These are phyloP conservation scores for Eupeodes latifasciatus DNA, from an alignment of 2,888 invertebrate species.

Conservation along the genomic window DNA sequence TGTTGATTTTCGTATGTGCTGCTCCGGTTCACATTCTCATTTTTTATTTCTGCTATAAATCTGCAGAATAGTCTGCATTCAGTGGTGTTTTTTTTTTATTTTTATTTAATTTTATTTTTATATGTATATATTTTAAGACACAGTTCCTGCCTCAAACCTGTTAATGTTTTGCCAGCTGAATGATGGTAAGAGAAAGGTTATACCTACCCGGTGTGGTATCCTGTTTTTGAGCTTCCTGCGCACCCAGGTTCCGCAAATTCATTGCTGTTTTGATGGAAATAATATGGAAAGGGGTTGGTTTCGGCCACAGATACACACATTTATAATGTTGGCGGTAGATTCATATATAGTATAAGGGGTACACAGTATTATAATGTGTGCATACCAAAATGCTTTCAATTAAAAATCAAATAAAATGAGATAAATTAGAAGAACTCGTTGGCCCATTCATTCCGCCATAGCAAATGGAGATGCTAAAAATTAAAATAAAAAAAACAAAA, in stretches of 20 bases:
- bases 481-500: neutral
- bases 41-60: slow-evolving; percentile 52
- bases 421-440: slow-evolving; percentile 75
- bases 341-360: neutral
- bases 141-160: slow-evolving; percentile 47
- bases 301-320: slow-evolving; percentile 64
- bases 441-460: slow-evolving; percentile 63
- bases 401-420: slow-evolving; percentile 76
- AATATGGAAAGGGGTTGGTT: slow-evolving; percentile 19
- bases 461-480: slow-evolving; percentile 31
- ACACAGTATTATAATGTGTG: slow-evolving; percentile 47
- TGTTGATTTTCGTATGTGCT: slow-evolving; percentile 75
- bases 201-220: slow-evolving; percentile 33
- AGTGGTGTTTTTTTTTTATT: slow-evolving; percentile 5
- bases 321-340: neutral
- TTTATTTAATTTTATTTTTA: slow-evolving; percentile 52
- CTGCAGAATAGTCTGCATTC: slow-evolving; percentile 72
- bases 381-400: slow-evolving; percentile 76
- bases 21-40: slow-evolving; percentile 51
- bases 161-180: slow-evolving; percentile 61
- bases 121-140: slow-evolving; percentile 64
- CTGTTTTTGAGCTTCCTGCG: slow-evolving; percentile 30
- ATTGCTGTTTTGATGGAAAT: neutral
- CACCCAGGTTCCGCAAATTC: slow-evolving; percentile 36
- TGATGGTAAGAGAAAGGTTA: slow-evolving; percentile 57